Percentiles rank a stretch among this genome's conserved stretches.
These are phyloP conservation scores for Bubalus kerabau DNA, from an alignment of 2,113 vertebrate species.

Conservation along the genomic window DNA sequence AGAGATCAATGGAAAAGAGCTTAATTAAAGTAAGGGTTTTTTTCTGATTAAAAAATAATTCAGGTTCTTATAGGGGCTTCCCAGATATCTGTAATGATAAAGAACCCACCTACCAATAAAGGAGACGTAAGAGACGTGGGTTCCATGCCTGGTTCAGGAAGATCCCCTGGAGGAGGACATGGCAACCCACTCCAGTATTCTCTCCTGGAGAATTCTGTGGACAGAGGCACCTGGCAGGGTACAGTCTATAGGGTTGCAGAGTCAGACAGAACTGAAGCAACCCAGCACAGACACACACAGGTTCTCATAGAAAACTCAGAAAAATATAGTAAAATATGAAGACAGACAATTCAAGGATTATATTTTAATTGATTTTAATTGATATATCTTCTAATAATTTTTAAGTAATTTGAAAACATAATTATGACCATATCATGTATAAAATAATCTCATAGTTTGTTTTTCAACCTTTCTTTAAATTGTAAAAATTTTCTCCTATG, in stretches of 20 bases:
- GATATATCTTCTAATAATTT: neutral
- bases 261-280: neutral
- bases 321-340: neutral
- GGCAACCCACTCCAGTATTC: neutral
- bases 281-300: neutral
- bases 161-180: neutral
- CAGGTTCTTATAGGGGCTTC: neutral
- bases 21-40: neutral
- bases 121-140: neutral
- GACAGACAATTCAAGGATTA: neutral
- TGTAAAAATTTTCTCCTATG: neutral
- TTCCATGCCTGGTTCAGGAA: neutral
- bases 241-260: neutral
- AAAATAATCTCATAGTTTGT: neutral
- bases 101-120: neutral
- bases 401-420: neutral
- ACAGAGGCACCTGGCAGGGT: neutral
- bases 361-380: conserved; percentile 34
- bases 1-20: neutral
- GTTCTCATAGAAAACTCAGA: neutral
- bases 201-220: neutral
- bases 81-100: neutral
- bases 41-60: neutral
- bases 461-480: conserved; percentile 1
- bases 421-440: neutral